Base-by-base conservation (phyloP, 92 coral and sea anemone species). In the Muricea muricata region DNA sequence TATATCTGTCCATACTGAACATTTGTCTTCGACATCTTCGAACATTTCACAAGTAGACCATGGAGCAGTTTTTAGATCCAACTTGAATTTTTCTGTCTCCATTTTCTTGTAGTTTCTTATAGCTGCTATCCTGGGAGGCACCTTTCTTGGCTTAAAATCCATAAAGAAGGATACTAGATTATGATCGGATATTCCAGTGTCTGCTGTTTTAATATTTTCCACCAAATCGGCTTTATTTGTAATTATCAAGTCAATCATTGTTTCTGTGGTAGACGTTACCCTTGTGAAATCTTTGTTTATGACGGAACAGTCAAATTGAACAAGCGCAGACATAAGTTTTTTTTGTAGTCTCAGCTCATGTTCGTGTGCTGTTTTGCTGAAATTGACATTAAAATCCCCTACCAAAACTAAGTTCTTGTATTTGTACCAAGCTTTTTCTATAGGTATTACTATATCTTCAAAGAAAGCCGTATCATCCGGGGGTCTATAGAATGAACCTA, bases 331-430 rank as follows among this genome's bases (percentile, higher is more conserved):
- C 12, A 30, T 41, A 35, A 66, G 32, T 66, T 66, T 66, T 24
- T 30, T 1, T 66, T 66, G 32, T 66, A 30, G 41, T 5, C 37
- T 15, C 32, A 21, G 13, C 37, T 66, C 75, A 25, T 68, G 75
- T 15, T 9, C 26, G 26, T 68, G 75, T 68, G 18, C 23, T 34
- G 75, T 65, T 68, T 68, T 23, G 29, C 45, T 31, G 30, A 83
- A 66, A 69, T 88, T 84, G 7, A 84, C 91, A 31, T 88, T 84
- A 26, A 78, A 88, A 63, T 88, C 85, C 31, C 85, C 91, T 13
- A 88, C 54, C 45, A 83, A 72, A 58, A 88, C 28, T 47, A 83
- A 20, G 61, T 88, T 88, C 69, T 23, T 61, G n/a, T n/a, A n/a
- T n/a, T n/a, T n/a, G n/a, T n/a, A n/a, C n/a, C n/a, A n/a, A n/a